Base-by-base conservation (phyloP, 2,113 vertebrate genomes). In the Channa maculata region DNA sequence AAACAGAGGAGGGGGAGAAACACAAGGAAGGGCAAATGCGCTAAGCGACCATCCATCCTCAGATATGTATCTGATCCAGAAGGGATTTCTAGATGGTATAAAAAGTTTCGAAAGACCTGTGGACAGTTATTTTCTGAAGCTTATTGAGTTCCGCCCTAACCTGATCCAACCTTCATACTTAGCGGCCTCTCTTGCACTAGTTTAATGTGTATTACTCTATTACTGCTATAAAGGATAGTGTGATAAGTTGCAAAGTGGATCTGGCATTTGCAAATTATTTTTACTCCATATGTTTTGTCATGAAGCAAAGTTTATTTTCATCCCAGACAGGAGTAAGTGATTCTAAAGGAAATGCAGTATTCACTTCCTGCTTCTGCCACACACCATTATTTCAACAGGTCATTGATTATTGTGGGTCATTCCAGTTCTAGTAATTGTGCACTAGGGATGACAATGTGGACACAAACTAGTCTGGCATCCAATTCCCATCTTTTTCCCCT, bases 361-460 rank as follows among this genome's bases (percentile, higher is more conserved):
- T 58, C 38, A 44, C 73, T 33, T 24, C 37, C 43, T 49, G 50
- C 45, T 41, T 41, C 3, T 46, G 43, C 52, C 36, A 34, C 24
- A 11, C 52, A 69, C 34, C 4, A 1, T 5, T 55, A 55, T 45
- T 52, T 14, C 43, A 41, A 37, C 65, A 8, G 24, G 46, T 65
- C 60, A 43, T 65, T 71, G 67, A 60, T 64, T 34, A 65, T 65
- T 1, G 37, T 65, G 36, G 44, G 60, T 1, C 65, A 14, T 65
- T 34, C 63, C 61, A 49, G 12, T 33, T 54, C 36, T 9, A 37
- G n/a, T 71, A 59, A 72, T 79, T 60, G 4, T 41, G 50, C 54
- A 15, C 55, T 64, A 6, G 5, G 24, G 50, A 39, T 53, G 52
- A 5, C 52, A 7, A 7, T 43, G 38, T 65, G 43, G 60, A 65